Base-by-base conservation (phyloP, 2,113 vertebrate genomes). In the Psilopogon haemacephalus region DNA sequence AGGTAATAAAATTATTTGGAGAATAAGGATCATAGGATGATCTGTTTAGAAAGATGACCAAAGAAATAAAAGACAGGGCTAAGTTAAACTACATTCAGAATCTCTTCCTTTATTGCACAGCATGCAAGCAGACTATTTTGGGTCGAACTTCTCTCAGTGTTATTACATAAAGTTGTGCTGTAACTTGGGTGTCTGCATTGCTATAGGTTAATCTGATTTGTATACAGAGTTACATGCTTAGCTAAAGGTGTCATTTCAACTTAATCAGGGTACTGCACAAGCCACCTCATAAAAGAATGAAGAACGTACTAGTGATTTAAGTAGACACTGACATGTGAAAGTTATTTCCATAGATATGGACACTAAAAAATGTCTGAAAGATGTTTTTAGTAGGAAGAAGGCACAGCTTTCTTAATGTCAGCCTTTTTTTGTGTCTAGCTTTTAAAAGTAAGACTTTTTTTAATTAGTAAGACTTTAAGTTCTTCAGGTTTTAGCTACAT, bases 191-290 rank as follows among this genome's bases (percentile, higher is more conserved):
- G 2, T 28, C 86, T 69, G 50, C 64, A 20, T 32, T 86, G 64
- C 64, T 64, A 1, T 80, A 80, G 35, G 55, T 91, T 90, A 77
- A 76, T 94, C 83, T 88, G 74, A 70, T 94, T 72, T 94, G 67
- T 38, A 17, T 89, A 71, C 64, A 37, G 62, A 37, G 54, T 88
- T 91, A 26, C 8, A 24, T 82, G 89, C 78, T 90, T 88, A 90
- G 82, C 44, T 67, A 52, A 70, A 84, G 70, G 40, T 93, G 84
- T 82, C 92, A 42, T 84, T 84, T 55, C 40, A 38, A 2, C 55
- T 93, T 63, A 84, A 58, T 91, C 84, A 33, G 44, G 32, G 3
- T 5, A 37, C 54, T 55, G 40, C 50, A 62, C 19, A 72, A 56
- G 74, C 37, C 30, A 21, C n/a, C 23, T 64, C 30, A 6, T 72